Conservation (phyloP, 2,888 invertebrate genomes). For the Cenopis cana region DNA sequence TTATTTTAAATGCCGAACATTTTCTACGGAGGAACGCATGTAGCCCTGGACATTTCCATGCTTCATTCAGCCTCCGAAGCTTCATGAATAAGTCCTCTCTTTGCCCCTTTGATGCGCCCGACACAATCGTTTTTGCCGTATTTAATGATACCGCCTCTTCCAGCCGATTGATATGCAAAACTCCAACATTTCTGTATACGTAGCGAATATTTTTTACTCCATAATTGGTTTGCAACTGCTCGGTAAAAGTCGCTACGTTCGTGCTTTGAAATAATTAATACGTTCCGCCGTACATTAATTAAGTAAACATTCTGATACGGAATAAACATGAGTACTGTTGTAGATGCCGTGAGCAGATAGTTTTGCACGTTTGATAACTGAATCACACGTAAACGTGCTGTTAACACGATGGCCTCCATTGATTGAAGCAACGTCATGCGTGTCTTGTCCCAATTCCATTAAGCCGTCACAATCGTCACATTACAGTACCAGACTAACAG, state of each 20-base stretch:
- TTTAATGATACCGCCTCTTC: conserved; percentile 73
- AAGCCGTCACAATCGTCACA: conserved; percentile 52
- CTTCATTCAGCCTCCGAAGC: conserved; percentile 60
- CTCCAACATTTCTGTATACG: conserved; percentile 49
- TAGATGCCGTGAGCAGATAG: conserved; percentile 26
- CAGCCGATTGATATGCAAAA: conserved; percentile 80
- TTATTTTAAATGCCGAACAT: conserved; percentile 23
- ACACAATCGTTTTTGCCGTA: conserved; percentile 43
- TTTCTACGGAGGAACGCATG: conserved; percentile 13
- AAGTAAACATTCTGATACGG: conserved; percentile 32
- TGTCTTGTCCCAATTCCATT: conserved; percentile 68
- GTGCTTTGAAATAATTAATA: conserved; percentile 41
- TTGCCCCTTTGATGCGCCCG: conserved; percentile 56
- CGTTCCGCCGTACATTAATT: conserved; percentile 26
- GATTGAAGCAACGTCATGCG: conserved; percentile 46
- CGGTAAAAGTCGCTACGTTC: conserved; percentile 30
- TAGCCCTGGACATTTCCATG: conserved; percentile 46
- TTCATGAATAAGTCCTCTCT: conserved; percentile 71
- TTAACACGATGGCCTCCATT: conserved; percentile 25
- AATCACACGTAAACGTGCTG: conserved; percentile 17
- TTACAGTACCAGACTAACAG: conserved; percentile 59
- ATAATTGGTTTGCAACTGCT: conserved; percentile 33
- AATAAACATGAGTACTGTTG: conserved; percentile 38
- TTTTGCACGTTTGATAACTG: conserved; percentile 22
- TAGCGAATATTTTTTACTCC: conserved; percentile 35